Evolutionary conservation across 2,797 vertebrate genomes (phyloP).

Genomic region (Cossypha heuglini): DNA sequence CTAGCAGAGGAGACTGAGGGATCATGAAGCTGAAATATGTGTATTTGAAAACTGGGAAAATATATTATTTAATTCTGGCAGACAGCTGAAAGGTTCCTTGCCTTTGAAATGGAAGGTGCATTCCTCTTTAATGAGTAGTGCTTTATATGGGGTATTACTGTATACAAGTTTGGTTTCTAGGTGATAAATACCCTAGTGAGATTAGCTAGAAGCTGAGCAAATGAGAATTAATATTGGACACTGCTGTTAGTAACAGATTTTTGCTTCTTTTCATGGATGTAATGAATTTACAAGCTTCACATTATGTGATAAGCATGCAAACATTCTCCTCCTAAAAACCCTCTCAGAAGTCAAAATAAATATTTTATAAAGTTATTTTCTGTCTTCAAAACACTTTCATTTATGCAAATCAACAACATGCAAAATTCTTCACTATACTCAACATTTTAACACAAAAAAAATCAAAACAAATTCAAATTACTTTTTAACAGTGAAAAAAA

Average conservation of each 20-base stretch:
- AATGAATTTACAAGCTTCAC: conserved; percentile 27
- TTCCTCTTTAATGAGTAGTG: conserved; percentile 38
- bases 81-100: background rate
- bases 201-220: conserved; percentile 34
- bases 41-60: background rate
- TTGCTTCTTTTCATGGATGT: background rate
- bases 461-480: background rate
- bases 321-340: background rate
- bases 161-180: conserved; percentile 24
- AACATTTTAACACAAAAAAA: background rate
- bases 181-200: background rate
- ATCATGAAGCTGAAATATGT: background rate
- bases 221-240: background rate
- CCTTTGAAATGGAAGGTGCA: background rate
- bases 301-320: background rate
- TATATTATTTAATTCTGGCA: background rate
- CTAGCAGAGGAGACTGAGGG: background rate
- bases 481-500: background rate
- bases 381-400: background rate
- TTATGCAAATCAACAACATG: background rate
- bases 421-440: background rate
- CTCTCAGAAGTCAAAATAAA: background rate
- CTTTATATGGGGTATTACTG: conserved; percentile 5
- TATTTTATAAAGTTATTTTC: background rate
- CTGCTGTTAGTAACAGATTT: conserved; percentile 38